These are phyloP conservation scores for Aphelocoma californica DNA, from an alignment of 2,797 vertebrate species.

Conservation along the genomic window DNA sequence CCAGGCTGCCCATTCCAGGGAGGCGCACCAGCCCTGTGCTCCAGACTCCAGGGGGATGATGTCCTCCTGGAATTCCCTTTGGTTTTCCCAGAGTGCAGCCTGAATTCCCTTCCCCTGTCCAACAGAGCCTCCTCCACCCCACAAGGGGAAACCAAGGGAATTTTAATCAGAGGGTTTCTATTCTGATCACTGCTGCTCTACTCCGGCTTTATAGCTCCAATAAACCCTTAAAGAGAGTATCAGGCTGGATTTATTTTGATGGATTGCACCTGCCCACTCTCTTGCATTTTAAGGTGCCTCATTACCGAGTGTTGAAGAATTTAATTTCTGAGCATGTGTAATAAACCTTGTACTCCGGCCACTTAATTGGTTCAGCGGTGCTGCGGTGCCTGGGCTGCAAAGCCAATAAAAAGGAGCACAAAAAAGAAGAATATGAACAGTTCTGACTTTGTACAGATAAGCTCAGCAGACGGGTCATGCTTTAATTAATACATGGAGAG, in stretches of 20 bases:
- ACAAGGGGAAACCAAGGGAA: not conserved
- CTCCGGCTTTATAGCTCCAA: conserved; percentile 8
- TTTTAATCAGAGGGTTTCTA: conserved; percentile 42
- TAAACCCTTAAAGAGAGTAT: conserved; percentile 15
- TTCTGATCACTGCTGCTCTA: conserved; percentile 20
- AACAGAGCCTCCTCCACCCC: not conserved
- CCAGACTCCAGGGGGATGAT: not conserved
- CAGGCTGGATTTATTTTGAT: conserved; percentile 21
- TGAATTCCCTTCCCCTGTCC: not conserved
- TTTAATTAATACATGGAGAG: conserved; percentile 18
- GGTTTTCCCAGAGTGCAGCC: conserved; percentile 14
- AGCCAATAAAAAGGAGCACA: conserved; percentile 13
- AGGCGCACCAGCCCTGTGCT: not conserved
- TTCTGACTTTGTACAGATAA: conserved; percentile 21
- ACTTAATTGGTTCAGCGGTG: conserved; percentile 42
- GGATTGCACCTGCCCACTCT: conserved; percentile 38
- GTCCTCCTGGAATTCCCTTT: conserved; percentile 5
- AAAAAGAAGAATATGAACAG: conserved; percentile 30
- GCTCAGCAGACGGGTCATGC: not conserved
- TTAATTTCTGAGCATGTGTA: conserved; percentile 48
- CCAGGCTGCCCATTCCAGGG: not conserved
- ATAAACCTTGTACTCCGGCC: conserved; percentile 29
- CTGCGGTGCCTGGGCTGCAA: conserved; percentile 29
- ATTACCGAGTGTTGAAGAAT: not conserved
- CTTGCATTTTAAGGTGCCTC: conserved; percentile 49